Evolutionary conservation across 1,140 invertebrate species (phyloP), one percentile per base, ranked within the genome.

Genomic region (Habropoda laboriosa): DNA sequence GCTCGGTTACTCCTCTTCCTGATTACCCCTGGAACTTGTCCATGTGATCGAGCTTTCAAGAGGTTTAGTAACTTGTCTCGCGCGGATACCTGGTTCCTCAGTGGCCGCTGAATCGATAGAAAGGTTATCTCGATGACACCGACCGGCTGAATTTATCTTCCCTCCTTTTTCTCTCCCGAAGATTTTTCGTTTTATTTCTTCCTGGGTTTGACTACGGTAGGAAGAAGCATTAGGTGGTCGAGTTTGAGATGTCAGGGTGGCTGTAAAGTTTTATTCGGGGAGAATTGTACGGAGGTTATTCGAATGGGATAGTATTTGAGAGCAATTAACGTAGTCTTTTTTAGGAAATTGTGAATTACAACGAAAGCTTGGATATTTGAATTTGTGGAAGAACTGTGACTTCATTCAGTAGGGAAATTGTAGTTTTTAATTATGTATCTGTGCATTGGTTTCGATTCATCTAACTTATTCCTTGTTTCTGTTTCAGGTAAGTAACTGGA

Each of bases 21-120:
- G 64, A 67, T 83, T 83, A 67, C 71, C 72, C 66, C 66, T 67
- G 77, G 55, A 85, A 84, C 82, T 83, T 83, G 79, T 85, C 78
- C 67, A 76, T 53, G 77, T 76, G 83, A 83, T 85, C 83, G 79
- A 80, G 72, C 82, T 84, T 83, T 70, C 78, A 57, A 85, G 72
- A 76, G 83, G 58, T 85, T 85, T 76, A 61, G 71, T 61, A 80
- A 84, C 79, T 72, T 75, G 81, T 80, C 81, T 73, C 49, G 27
- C 45, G 53, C 57, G 45, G 55, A 51, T 61, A 60, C 21, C 55
- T 68, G 51, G 57, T 27, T 71, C 18, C 66, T 32, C 16, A 35
- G 40, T 24, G 51, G 32, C 10, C 40, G 2, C 5, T 21, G 35
- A 67, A 57, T 67, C 73, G 73, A 76, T 76, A 76, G 13, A 58